Evolutionary conservation across 2,797 vertebrate genomes (phyloP), one percentile per base, ranked within the genome.

Genomic region (Luscinia luscinia): DNA sequence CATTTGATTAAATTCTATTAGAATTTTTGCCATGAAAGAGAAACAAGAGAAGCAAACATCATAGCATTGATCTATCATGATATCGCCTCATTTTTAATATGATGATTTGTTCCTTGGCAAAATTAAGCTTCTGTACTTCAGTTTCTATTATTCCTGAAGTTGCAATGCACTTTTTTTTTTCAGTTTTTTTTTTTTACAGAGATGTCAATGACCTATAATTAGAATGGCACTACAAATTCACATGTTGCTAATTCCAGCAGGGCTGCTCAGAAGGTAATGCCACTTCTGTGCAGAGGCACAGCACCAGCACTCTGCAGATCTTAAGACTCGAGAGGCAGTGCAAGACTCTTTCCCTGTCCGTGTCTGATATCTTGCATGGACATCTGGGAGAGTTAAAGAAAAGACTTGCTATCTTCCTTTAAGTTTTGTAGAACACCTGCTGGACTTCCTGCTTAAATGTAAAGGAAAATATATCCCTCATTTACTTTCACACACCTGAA

Each of bases 1-100:
- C 22, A 58, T 76, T 68, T 70, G 40, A 61, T 74, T 91, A 91
- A 69, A 89, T 57, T 9, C 36, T 38, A n/a, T 24, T 62, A 32
- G 28, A 83, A 49, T 45, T 87, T 89, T 61, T 91, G 36, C 36
- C 70, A 58, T 58, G 19, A 82, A 81, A 73, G 26, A 66, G 54
- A 91, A 92, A 40, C 46, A 89, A 81, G 43, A 83, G 48, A 72
- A 36, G 57, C 20, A 87, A 64, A 89, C 9, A 72, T 89, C 64
- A 72, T 32, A 75, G 69, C 54, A 84, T 10, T 49, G 61, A 75
- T 70, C 16, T 89, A 15, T 54, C 41, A 67, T 32, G 45, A 67
- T 43, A 61, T 28, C 59, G 36, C 19, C n/a, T 91, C 51, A 36
- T 43, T 91, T 93, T 76, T 87, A 77, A 52, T 59, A 54, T 20